These are phyloP conservation scores for Bryconaethiops microstoma DNA, from an alignment of 2,797 vertebrate genomes.

Conservation along the genomic window DNA sequence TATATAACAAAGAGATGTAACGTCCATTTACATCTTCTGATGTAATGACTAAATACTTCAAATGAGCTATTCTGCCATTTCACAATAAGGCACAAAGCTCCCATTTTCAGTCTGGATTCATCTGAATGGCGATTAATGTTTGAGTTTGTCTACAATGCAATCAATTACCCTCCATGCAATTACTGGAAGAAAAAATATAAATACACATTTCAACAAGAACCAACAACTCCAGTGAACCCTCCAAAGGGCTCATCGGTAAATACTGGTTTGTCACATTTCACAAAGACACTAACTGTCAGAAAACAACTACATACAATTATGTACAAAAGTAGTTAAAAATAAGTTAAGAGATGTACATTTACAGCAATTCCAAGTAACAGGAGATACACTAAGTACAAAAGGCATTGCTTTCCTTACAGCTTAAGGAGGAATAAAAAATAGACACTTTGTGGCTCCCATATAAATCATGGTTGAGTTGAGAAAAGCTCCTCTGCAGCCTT, in stretches of 20 bases:
- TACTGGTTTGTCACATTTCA: too few relatives aligned
- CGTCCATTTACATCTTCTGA: background rate
- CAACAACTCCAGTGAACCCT: too few relatives aligned
- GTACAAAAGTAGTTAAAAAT: conserved; percentile 4
- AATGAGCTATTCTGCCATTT: background rate
- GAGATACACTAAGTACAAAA: conserved; percentile 2
- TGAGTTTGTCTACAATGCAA: background rate
- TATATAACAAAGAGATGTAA: background rate
- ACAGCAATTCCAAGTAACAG: background rate
- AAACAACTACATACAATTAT: background rate
- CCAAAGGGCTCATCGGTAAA: too few relatives aligned
- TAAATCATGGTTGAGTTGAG: background rate
- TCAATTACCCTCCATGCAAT: background rate
- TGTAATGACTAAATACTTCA: background rate
- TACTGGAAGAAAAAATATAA: background rate
- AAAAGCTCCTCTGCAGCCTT: conserved; percentile 1
- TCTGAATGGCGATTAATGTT: background rate
- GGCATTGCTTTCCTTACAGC: background rate
- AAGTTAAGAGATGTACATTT: conserved; percentile 5
- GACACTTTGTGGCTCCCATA: background rate
- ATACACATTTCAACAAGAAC: too few relatives aligned
- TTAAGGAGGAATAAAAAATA: background rate
- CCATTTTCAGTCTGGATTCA: background rate
- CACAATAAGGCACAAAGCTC: background rate
- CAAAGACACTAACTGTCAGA: background rate